Evolutionary conservation across 1,140 invertebrate species (phyloP), one percentile per base, ranked within the genome.

Genomic region (Cotesia chilonis): DNA sequence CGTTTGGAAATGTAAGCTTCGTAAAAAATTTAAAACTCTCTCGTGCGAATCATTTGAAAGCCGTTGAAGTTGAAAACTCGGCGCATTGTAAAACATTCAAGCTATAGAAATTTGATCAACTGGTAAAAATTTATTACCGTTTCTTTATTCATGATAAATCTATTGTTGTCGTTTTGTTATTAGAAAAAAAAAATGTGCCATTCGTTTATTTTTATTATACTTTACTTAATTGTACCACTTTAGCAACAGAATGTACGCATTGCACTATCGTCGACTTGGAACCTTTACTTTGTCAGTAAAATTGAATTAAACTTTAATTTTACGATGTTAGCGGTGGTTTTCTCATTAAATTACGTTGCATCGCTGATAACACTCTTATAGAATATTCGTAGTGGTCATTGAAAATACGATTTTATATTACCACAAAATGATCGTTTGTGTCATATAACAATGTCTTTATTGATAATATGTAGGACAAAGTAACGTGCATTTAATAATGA

Each of bases 261-360:
- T 47, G 41, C 41, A 47, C 54, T 57, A 20, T 57, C 9, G 6
- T n/a, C 12, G n/a, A 57, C n/a, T 57, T 4, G n/a, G 41, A 37
- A 41, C 38, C 35, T n/a, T 47, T 38, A 65, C 63, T 65, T 65
- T 35, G 65, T 74, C 60, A 67, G 69, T 60, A 38, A 65, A 68
- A 74, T 71, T 63, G 54, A 68, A 71, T 74, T 74, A 71, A 59
- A 74, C 17, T 74, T 67, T 68, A 74, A 74, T 74, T 74, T 70
- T 68, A 70, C 69, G 69, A 71, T 68, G 66, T 35, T 61, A 59
- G 65, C 63, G 60, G 65, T 17, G 68, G 69, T 70, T 74, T 68
- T 69, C 61, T 67, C 70, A 74, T 74, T 71, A 64, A 68, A 74
- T 74, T 74, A 74, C 65, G 35, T 68, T 61, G 57, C 60, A 51